Evolutionary conservation across 2,797 vertebrate species (phyloP), one percentile per base, ranked within the genome.

Genomic region (Coranthus polyacanthus): DNA sequence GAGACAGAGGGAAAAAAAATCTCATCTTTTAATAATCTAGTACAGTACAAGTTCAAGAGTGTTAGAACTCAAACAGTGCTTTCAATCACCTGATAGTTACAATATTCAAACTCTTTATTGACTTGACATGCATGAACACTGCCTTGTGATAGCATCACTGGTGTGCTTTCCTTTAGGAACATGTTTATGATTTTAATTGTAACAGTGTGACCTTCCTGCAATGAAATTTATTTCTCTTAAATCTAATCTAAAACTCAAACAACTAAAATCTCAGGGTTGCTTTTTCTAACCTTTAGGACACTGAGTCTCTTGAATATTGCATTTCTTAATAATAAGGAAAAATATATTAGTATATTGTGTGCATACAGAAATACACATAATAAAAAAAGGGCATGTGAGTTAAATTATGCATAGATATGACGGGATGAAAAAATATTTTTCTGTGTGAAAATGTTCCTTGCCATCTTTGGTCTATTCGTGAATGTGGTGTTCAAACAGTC

Each of bases 251-350:
- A n/a, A n/a, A n/a, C n/a, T n/a, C n/a, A n/a, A n/a, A n/a, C n/a
- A n/a, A n/a, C n/a, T n/a, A n/a, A n/a, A n/a, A n/a, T n/a, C n/a
- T n/a, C n/a, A n/a, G n/a, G n/a, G n/a, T n/a, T n/a, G n/a, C n/a
- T n/a, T n/a, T n/a, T n/a, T n/a, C n/a, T n/a, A 7, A 44, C 6
- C 18, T 4, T 59, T 34, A 45, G 6, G 13, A 3, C 38, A n/a
- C 20, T 42, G 44, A 58, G 55, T 22, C 38, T 85, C 4, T 26
- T 39, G 16, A 22, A 34, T 46, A 41, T 12, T 21, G 11, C 44
- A 38, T 45, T 26, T 34, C 18, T 32, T 20, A 12, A 24, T 2
- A 57, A 53, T 53, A 16, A 24, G 11, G 11, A 78, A 0, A 56
- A 34, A 59, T 9, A 46, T 0, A 52, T 32, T 9, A 32, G 29